A percentile compares a stretch with the other conserved stretches of the same genome.
These are phyloP conservation scores for Chiloscyllium punctatum DNA, from an alignment of 2,797 vertebrate genomes.

Conservation along the genomic window DNA sequence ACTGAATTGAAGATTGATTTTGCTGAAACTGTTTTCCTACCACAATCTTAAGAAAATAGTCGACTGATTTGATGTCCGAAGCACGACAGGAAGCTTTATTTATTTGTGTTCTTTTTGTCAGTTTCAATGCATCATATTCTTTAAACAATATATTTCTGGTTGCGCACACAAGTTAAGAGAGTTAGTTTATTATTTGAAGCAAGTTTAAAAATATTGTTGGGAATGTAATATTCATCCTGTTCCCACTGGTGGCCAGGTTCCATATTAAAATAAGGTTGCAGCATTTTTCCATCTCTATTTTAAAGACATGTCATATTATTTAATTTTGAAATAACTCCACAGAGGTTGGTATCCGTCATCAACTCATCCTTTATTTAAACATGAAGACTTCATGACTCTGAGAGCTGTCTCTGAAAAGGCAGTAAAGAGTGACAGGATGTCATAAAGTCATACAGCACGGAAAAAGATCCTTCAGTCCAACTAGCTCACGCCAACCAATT, in stretches of 20 bases:
- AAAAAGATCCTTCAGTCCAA: no score
- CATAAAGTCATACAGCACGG: no score
- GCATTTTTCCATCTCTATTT: not conserved
- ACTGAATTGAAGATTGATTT: not conserved
- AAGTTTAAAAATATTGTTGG: conserved; percentile 3
- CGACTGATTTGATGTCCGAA: not conserved
- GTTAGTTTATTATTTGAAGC: not conserved
- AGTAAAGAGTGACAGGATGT: no score
- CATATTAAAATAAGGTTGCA: not conserved
- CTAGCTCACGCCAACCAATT: no score
- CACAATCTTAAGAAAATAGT: not conserved
- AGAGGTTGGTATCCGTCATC: no score
- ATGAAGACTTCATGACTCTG: no score
- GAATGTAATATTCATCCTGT: not conserved
- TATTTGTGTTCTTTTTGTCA: not conserved
- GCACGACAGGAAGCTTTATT: conserved; percentile 7
- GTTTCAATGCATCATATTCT: not conserved
- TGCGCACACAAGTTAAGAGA: not conserved
- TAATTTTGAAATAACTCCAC: no score
- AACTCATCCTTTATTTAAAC: no score
- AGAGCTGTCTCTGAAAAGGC: no score
- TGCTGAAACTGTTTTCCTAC: not conserved
- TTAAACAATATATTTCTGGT: not conserved
- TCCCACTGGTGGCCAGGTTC: not conserved
- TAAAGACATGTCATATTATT: not conserved